Evolutionary conservation across 35 echinoderm and acorn worm genomes (phyloP).

Genomic region (Apostichopus californicus): DNA sequence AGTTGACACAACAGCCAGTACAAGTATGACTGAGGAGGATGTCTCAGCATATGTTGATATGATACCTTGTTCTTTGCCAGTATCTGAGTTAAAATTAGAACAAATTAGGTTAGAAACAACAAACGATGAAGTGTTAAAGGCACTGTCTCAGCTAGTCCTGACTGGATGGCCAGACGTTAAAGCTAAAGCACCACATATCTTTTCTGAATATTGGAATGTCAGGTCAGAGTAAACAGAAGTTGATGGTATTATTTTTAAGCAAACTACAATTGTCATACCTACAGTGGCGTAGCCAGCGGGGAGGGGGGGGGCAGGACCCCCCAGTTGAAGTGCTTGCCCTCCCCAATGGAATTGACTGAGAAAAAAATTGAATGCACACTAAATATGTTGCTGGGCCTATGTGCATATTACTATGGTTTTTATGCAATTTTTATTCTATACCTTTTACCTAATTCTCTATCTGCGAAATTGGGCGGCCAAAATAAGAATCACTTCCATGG

Average conservation of each 20-base stretch:
- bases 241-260: conserved; percentile 60
- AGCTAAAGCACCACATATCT: neutral
- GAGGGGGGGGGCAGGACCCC: too few relatives aligned
- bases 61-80: conserved; percentile 18
- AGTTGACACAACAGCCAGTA: conserved; percentile 38
- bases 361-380: too few relatives aligned
- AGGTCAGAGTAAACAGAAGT: conserved; percentile 43
- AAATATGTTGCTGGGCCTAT: too few relatives aligned
- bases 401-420: too few relatives aligned
- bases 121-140: neutral
- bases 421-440: too few relatives aligned
- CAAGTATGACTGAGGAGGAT: conserved; percentile 6
- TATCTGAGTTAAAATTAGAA: neutral
- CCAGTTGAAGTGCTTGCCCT: too few relatives aligned
- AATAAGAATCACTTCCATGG: too few relatives aligned
- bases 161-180: conserved; percentile 56
- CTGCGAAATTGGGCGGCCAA: too few relatives aligned
- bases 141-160: conserved; percentile 10
- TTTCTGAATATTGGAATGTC: conserved; percentile 49
- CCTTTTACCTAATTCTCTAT: too few relatives aligned
- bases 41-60: conserved; percentile 63
- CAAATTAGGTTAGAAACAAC: too few relatives aligned
- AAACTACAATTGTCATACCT: conserved; percentile 26
- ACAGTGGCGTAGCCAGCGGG: too few relatives aligned
- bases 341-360: too few relatives aligned